Evolutionary conservation across 1,140 invertebrate species (phyloP).

Genomic region (Lethrus apterus): DNA sequence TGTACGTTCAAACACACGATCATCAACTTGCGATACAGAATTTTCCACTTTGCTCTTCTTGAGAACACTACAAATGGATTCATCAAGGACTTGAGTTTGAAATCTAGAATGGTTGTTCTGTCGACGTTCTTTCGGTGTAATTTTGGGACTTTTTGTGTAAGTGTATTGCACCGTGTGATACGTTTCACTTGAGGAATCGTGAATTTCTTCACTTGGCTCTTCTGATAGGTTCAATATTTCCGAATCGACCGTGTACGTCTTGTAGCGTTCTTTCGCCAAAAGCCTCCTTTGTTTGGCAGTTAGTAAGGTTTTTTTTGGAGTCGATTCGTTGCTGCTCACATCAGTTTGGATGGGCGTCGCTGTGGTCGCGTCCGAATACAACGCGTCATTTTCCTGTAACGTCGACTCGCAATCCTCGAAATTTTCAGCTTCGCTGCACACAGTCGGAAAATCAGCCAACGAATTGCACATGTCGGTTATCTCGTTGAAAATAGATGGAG

Average conservation of each 20-base stretch:
- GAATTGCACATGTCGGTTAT: slow-evolving; percentile 55
- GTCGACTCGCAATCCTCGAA: slow-evolving; percentile 46
- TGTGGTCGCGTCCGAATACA: slow-evolving; percentile 39
- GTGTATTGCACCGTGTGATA: slow-evolving; percentile 20
- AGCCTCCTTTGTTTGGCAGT: slow-evolving; percentile 70
- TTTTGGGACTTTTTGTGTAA: slow-evolving; percentile 31
- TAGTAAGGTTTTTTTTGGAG: slow-evolving; percentile 56
- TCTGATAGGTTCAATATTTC: slow-evolving; percentile 44
- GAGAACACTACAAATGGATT: slow-evolving; percentile 25
- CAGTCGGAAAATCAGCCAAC: slow-evolving; percentile 48
- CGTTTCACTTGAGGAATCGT: not conserved
- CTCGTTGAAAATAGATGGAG: slow-evolving; percentile 55
- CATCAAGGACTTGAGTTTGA: slow-evolving; percentile 57
- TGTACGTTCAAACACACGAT: too few species aligned
- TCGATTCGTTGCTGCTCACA: slow-evolving; percentile 62
- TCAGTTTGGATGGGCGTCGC: slow-evolving; percentile 48
- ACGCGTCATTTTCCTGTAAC: slow-evolving; percentile 25
- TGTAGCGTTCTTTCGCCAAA: slow-evolving; percentile 64
- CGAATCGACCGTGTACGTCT: slow-evolving; percentile 68
- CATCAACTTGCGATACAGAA: too few species aligned
- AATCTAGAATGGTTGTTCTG: slow-evolving; percentile 60
- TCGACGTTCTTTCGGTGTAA: slow-evolving; percentile 60
- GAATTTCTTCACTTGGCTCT: slow-evolving; percentile 27
- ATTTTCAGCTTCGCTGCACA: slow-evolving; percentile 49
- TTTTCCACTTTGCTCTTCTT: too few species aligned